These are phyloP conservation scores for Brachypalpus laphriformis DNA, from an alignment of 2,888 invertebrate genomes.

Conservation along the genomic window DNA sequence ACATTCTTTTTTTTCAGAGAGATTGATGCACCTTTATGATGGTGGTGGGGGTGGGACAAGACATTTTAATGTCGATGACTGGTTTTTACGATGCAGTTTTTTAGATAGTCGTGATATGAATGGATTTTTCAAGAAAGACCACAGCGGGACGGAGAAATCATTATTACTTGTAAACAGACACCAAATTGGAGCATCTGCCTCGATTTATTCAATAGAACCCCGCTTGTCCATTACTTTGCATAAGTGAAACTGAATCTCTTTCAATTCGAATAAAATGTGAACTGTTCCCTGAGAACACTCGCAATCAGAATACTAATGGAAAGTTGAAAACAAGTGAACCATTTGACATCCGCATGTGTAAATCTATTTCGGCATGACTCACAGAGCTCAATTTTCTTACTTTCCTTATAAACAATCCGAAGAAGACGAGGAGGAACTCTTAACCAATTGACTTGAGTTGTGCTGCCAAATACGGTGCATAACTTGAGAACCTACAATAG, in stretches of 20 bases:
- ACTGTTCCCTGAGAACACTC: not conserved
- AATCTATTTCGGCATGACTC: not conserved
- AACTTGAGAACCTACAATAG: not conserved
- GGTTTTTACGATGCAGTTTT: conserved; percentile 18
- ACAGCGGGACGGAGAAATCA: not conserved
- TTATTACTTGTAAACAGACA: not conserved
- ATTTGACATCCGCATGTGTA: not conserved
- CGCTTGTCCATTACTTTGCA: not conserved
- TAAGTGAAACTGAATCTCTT: conserved; percentile 15
- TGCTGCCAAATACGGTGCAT: not conserved
- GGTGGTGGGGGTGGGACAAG: not conserved
- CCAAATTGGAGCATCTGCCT: not conserved
- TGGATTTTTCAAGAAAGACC: not conserved
- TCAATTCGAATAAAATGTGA: too few relatives aligned
- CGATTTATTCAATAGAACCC: not conserved
- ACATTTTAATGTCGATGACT: conserved; percentile 5
- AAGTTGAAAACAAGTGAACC: not conserved
- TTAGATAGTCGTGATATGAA: not conserved
- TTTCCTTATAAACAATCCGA: not conserved
- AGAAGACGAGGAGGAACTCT: not conserved
- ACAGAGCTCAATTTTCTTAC: not conserved
- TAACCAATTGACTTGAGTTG: not conserved
- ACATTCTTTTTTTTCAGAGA: not conserved
- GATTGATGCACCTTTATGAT: conserved; percentile 15
- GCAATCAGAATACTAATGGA: conserved; percentile 1